Percentiles rank a stretch among this genome's conserved stretches.
These are phyloP conservation scores for Phoxinus dragarum DNA, from an alignment of 2,797 vertebrate species.

Conservation along the genomic window DNA sequence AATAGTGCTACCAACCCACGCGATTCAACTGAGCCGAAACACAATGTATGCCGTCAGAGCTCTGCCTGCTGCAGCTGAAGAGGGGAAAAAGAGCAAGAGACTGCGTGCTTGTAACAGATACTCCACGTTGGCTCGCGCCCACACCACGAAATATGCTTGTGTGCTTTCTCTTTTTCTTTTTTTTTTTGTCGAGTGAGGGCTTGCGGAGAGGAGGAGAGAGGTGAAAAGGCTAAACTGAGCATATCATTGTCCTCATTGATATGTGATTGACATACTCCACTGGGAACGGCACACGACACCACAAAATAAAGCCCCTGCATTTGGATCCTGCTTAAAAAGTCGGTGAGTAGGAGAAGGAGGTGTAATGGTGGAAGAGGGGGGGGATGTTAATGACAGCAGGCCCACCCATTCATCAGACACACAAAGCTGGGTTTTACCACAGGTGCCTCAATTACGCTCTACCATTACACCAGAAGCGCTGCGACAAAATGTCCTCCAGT, in stretches of 20 bases:
- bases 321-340: slow-evolving; percentile 54
- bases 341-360: slow-evolving; percentile 43
- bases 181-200: slow-evolving; percentile 64
- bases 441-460: slow-evolving; percentile 57
- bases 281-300: slow-evolving; percentile 67
- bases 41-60: slow-evolving; percentile 53
- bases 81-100: slow-evolving; percentile 41
- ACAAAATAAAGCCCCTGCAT: slow-evolving; percentile 54
- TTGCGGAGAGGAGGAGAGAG: slow-evolving; percentile 63
- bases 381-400: slow-evolving; percentile 55
- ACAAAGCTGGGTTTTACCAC: slow-evolving; percentile 55
- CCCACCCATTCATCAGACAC: slow-evolving; percentile 57
- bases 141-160: slow-evolving; percentile 54
- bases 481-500: slow-evolving; percentile 76
- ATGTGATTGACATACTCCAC: slow-evolving; percentile 71
- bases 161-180: slow-evolving; percentile 32
- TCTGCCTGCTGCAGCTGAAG: slow-evolving; percentile 43
- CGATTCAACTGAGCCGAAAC: slow-evolving; percentile 56
- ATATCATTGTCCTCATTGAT: slow-evolving; percentile 78
- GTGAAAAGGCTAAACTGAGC: slow-evolving; percentile 81
- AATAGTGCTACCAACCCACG: slow-evolving; percentile 61
- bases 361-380: slow-evolving; percentile 37
- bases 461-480: slow-evolving; percentile 56
- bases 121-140: slow-evolving; percentile 53
- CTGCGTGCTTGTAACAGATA: slow-evolving; percentile 52